Base-by-base conservation (phyloP, 1,140 invertebrate species). In the Epicauta chinensis region DNA sequence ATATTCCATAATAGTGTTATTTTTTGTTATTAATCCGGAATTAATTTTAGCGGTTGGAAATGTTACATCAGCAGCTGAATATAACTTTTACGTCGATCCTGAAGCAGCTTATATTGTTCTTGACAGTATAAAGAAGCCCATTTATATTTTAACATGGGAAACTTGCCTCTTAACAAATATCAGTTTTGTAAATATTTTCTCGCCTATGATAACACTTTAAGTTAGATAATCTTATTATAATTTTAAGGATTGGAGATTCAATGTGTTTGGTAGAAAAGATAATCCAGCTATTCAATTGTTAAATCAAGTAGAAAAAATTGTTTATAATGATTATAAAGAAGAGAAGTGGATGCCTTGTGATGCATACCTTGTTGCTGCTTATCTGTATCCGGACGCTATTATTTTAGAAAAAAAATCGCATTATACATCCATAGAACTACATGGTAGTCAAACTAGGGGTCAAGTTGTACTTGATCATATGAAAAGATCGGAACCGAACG, bases 41-140 rank as follows among this genome's bases (percentile, higher is more conserved):
- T n/a, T 16, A 34, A 54, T 49, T 54, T 35, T 23, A 60, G 57
- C 36, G 4, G 72, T 79, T 50, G 87, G 88, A 9, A 86, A 86
- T 65, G 71, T 77, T n/a, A 79, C 79, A 14, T 60, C 76, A 0
- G 73, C 78, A 36, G 84, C 83, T 6, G 89, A 92, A 69, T 90
- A 87, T 62, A 91, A 92, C 71, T 92, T 92, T 63, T 76, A 77
- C 44, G 67, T 68, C 13, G 88, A 91, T 71, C 86, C 88, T 0
- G 87, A 91, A 73, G 85, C 87, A 16, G 87, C 83, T 0, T 74
- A 81, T 62, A 81, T 89, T 31, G 78, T 87, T 10, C 66, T 91
- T 1, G 69, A 71, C 7, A 75, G 68, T 45, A 68, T 72, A 3
- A 60, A 57, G 41, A 79, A 77, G 53, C 81, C 77, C n/a, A 71